Base-by-base conservation (phyloP, 30 jellyfish, hydroid and myxozoan genomes). In the Hydractinia symbiolongicarpus region DNA sequence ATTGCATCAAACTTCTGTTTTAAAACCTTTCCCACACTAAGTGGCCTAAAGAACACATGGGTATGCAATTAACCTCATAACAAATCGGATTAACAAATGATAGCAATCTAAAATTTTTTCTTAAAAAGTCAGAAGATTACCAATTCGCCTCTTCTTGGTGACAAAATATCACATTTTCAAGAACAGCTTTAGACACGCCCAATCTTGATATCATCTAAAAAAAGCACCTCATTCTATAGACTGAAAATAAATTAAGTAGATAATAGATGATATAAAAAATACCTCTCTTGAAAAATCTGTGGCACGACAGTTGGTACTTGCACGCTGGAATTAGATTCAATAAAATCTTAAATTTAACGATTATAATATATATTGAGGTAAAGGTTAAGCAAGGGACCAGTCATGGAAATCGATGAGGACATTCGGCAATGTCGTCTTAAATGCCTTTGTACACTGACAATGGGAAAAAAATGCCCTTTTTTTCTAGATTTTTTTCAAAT, bases 141-240 rank as follows among this genome's bases (percentile, higher is more conserved):
- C 99, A 95, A 53, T 84, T 81, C 13, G 99, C 90, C n/a, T 89
- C 96, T 80, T 95, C 99, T 79, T 95, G 99, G 72, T 95, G 99
- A 58, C 99, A 95, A 69, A 95, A 95, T 5, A 95, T 90, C 30
- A 95, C 99, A 87, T 95, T 83, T 58, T 95, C 97, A 54, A 95
- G 83, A 6, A 95, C 89, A 50, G 99, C 96, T 73, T 86, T 86
- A 1, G 99, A 90, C 50, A 95, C 99, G 20, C 99, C 99, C 50
- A 90, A 88, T 11, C 96, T 88, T 66, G 89, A 71, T 9, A 95
- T 79, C 96, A 95, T 95, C 99, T 95, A 76, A 17, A 30, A 66
- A 66, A 61, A 74, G 44, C 2, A 30, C 44, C 44, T 0, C 44
- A 0, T 30, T 30, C 44, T 30, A 30, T 30, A 30, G 44, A 30